Conservation (phyloP, 2,113 vertebrate species). For the Myotis brandtii region DNA sequence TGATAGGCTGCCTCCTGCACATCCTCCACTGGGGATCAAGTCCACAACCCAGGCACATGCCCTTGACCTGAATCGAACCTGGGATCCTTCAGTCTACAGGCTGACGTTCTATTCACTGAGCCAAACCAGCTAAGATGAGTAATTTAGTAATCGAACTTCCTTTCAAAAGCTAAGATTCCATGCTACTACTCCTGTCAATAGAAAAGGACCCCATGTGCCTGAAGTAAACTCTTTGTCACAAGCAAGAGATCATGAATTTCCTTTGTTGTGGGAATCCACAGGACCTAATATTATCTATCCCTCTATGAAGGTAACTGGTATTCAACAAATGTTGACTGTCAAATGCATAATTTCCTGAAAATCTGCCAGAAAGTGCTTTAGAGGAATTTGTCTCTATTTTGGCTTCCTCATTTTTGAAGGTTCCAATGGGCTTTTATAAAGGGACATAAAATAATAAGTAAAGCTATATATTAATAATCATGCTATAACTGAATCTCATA, state of each 20-base stretch:
- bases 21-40: no score
- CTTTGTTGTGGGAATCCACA: not conserved
- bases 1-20: no score
- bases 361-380: not conserved
- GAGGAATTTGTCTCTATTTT: not conserved
- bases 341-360: not conserved
- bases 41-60: no score
- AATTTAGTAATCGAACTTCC: not conserved
- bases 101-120: no score
- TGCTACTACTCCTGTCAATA: not conserved
- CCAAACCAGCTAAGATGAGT: no score
- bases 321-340: not conserved
- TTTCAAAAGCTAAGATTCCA: not conserved
- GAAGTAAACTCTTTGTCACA: not conserved
- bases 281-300: not conserved
- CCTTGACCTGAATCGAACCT: no score
- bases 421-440: not conserved
- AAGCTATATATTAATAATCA: conserved; percentile 14
- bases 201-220: not conserved
- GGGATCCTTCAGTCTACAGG: no score
- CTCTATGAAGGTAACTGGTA: not conserved
- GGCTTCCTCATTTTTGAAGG: not conserved
- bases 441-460: not conserved
- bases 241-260: not conserved
- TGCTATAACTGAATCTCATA: not conserved